These are phyloP conservation scores for Chroicocephalus ridibundus DNA, from an alignment of 2,113 vertebrate species.

Conservation along the genomic window DNA sequence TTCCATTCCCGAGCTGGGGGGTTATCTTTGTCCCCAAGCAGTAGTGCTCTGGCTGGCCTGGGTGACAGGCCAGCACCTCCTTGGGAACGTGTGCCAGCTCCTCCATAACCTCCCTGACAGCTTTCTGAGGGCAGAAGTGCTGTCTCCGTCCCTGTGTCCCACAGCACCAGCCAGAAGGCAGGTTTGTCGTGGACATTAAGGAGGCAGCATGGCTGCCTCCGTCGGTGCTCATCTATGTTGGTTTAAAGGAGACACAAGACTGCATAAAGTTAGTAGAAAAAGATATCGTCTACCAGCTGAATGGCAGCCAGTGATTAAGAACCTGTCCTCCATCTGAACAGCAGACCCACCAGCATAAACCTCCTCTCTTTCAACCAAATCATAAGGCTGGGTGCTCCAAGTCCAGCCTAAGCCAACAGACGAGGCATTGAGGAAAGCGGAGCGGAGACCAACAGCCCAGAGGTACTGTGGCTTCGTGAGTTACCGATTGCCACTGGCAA, in stretches of 20 bases:
- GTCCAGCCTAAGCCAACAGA: not conserved
- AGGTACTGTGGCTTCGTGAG: fast-evolving
- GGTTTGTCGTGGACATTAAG: not conserved
- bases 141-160: not conserved
- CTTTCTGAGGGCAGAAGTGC: not conserved
- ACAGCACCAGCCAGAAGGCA: not conserved
- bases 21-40: not conserved
- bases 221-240: not conserved
- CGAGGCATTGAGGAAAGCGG: not conserved
- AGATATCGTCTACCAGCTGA: not conserved
- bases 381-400: not conserved
- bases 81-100: not conserved
- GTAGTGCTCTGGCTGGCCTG: not conserved
- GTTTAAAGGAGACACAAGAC: not conserved
- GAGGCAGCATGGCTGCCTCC: not conserved
- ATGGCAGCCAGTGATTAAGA: not conserved
- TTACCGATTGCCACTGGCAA: not conserved
- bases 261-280: not conserved
- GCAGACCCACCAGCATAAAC: not conserved
- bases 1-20: fast-evolving
- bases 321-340: not conserved
- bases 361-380: not conserved
- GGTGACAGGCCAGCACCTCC: not conserved
- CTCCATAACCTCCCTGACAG: not conserved
- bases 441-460: not conserved